These are phyloP conservation scores for Anarrhichthys ocellatus DNA, from an alignment of 2,113 vertebrate genomes.

Conservation along the genomic window DNA sequence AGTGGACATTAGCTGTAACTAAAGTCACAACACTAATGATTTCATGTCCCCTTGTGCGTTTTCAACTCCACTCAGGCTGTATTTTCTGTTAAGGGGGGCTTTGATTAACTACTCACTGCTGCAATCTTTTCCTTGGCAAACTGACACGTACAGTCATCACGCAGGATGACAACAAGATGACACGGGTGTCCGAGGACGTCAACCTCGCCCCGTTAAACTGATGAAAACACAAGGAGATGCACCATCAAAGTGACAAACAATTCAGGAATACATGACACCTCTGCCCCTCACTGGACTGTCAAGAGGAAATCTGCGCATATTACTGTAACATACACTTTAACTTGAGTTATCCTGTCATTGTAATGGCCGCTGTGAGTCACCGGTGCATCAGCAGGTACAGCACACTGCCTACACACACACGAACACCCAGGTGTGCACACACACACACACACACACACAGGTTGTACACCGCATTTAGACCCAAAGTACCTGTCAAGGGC, in stretches of 20 bases:
- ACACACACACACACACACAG: slow-evolving; percentile 2
- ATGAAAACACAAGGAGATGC: slow-evolving; percentile 39
- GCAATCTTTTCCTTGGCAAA: slow-evolving; percentile 15
- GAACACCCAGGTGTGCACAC: slow-evolving; percentile 1
- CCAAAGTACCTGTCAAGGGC: slow-evolving; percentile 53
- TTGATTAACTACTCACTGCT: slow-evolving; percentile 51
- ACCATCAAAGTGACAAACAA: neutral
- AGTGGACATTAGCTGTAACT: slow-evolving; percentile 33
- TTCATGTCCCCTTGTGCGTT: slow-evolving; percentile 35
- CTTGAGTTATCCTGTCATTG: slow-evolving; percentile 33
- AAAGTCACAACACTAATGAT: slow-evolving; percentile 52
- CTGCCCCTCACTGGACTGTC: neutral
- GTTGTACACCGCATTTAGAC: slow-evolving; percentile 27
- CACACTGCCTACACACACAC: slow-evolving; percentile 10
- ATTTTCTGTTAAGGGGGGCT: neutral
- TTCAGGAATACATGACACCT: neutral
- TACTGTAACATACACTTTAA: slow-evolving; percentile 28
- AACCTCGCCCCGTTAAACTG: slow-evolving; percentile 11
- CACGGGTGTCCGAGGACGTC: slow-evolving; percentile 1
- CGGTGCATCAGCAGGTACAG: slow-evolving; percentile 13
- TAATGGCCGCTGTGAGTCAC: slow-evolving; percentile 36
- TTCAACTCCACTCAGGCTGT: neutral
- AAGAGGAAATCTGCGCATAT: slow-evolving; percentile 25
- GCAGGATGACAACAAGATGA: slow-evolving; percentile 52
- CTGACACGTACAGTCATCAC: slow-evolving; percentile 23